Conservation (phyloP, 2,113 vertebrate species). For the Neodon shergylaensis region DNA sequence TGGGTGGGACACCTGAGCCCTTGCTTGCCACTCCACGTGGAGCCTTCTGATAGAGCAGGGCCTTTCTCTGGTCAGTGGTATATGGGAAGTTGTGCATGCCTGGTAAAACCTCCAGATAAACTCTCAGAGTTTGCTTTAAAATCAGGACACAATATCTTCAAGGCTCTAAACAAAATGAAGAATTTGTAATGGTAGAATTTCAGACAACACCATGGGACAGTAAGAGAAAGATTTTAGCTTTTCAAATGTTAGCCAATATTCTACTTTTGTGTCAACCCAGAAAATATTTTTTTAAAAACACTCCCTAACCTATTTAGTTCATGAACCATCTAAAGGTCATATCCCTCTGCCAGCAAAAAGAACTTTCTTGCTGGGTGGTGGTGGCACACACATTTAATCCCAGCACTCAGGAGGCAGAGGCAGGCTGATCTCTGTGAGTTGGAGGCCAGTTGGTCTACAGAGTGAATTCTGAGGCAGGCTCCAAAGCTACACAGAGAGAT, state of each 20-base stretch:
- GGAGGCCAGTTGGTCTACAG: no score
- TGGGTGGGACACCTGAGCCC: not conserved
- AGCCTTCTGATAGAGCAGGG: not conserved
- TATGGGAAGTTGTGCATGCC: not conserved
- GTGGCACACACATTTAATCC: no score
- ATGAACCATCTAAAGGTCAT: slow-evolving; percentile 1
- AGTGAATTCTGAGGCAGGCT: no score
- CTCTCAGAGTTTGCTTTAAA: slow-evolving; percentile 34
- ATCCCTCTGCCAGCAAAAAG: not conserved
- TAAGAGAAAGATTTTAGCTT: slow-evolving; percentile 1
- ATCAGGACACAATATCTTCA: slow-evolving; percentile 27
- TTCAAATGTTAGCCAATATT: slow-evolving; percentile 55
- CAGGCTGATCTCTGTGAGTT: no score
- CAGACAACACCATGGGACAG: slow-evolving; percentile 11
- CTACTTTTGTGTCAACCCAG: not conserved
- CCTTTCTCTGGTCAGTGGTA: no score
- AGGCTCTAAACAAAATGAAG: not conserved
- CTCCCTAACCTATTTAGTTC: not conserved
- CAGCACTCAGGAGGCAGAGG: no score
- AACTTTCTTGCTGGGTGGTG: not conserved
- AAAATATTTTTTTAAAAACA: not conserved
- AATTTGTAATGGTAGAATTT: not conserved
- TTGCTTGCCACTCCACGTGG: not conserved
- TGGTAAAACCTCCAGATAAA: not conserved
- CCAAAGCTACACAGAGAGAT: no score